Evolutionary conservation across 2,113 vertebrate genomes (phyloP), one percentile per base, ranked within the genome.

Genomic region (Microcebus lehilahytsara): DNA sequence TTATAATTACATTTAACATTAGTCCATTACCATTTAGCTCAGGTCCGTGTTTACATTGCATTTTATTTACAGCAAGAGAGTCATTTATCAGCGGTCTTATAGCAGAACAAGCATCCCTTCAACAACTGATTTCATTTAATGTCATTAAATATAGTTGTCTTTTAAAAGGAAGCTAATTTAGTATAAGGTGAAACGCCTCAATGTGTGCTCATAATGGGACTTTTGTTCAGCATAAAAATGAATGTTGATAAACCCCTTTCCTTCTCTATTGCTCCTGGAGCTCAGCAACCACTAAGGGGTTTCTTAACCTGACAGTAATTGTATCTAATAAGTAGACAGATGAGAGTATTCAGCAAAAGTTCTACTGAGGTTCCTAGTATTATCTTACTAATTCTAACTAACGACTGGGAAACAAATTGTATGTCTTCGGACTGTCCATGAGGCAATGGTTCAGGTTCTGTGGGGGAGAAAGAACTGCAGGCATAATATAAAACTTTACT

Each of bases 241-340:
- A 93, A 49, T 75, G 89, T 97, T 84, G 89, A 67, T 27, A 75
- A 66, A 78, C 19, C 6, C 0, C 37, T 95, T 94, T 77, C 25
- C 46, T 92, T 85, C 74, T 91, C 83, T 78, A 56, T 75, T 81
- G 62, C 88, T 75, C 16, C 75, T 96, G 90, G 91, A 95, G 12
- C 34, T 92, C 93, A 75, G 85, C 40, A 58, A 69, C 40, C 69
- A 77, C 9, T 14, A 75, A 88, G 53, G 40, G 87, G 11, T 88
- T 91, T 97, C 34, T 94, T 96, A 97, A 78, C 87, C 89, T 98
- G 91, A 95, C 62, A 93, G 69, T 92, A 98, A 98, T 97, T 96
- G 78, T 71, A 14, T 75, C 56, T 97, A 96, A 97, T 98, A 97
- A 96, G 94, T 72, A 97, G 89, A 78, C 23, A 85, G 32, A 90